Conservation (phyloP, 2,113 vertebrate genomes). For the Pyrgilauda ruficollis region DNA sequence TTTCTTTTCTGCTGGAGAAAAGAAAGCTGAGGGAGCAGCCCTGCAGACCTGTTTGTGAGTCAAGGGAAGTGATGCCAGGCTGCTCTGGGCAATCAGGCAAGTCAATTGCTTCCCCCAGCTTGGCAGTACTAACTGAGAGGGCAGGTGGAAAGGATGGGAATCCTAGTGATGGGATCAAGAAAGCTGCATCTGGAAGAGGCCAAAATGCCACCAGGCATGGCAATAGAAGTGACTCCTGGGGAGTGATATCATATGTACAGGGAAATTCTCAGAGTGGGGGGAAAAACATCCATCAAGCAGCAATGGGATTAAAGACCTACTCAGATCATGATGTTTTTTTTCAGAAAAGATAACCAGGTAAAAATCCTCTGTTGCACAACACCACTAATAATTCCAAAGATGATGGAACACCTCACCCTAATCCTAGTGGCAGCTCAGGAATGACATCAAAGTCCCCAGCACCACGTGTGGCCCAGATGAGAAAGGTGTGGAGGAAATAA, state of each 20-base stretch:
- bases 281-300: neutral
- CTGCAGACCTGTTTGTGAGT: neutral
- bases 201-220: neutral
- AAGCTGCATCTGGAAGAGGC: neutral
- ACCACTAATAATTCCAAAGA: neutral
- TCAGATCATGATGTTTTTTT: neutral
- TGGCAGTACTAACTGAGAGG: neutral
- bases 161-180: neutral
- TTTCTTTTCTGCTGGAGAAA: neutral
- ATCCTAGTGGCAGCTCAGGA: too few relatives aligned
- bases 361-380: neutral
- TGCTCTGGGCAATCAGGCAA: neutral
- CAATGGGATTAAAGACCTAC: neutral
- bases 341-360: neutral
- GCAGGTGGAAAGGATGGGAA: neutral
- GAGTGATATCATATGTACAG: neutral
- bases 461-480: fast-evolving
- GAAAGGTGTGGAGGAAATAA: too few relatives aligned
- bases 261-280: neutral
- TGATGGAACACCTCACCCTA: neutral
- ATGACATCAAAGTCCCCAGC: neutral
- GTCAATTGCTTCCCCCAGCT: neutral
- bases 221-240: neutral
- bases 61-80: neutral
- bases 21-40: neutral